A percentile compares a stretch with the other conserved stretches of the same genome.
Evolutionary conservation across 2,888 invertebrate genomes (phyloP).

Genomic region (Thecocarcelia acutangulata): DNA sequence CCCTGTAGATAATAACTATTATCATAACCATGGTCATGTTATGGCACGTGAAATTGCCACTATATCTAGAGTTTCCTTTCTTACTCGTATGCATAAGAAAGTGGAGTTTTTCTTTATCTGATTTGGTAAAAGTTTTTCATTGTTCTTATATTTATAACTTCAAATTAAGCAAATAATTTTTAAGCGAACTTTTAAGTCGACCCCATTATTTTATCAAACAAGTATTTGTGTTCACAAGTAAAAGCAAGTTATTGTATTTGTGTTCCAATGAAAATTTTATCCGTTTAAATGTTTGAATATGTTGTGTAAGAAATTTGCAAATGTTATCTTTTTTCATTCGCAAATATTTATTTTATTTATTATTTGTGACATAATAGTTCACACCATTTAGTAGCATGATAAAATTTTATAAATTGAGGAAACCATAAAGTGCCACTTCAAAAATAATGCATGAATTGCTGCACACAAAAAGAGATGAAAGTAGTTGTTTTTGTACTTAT

Average conservation of each 20-base stretch:
- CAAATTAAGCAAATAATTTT: too few relatives aligned
- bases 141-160: too few relatives aligned
- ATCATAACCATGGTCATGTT: too few relatives aligned
- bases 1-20: too few relatives aligned
- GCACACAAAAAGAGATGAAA: constrained; percentile 47
- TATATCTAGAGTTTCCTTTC: too few relatives aligned
- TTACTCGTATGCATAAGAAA: too few relatives aligned
- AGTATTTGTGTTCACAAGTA: not conserved
- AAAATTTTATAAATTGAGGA: constrained; percentile 68
- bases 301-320: constrained; percentile 49
- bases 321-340: constrained; percentile 6
- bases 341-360: constrained; percentile 61
- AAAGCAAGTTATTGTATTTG: not conserved
- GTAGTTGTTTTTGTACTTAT: constrained; percentile 17
- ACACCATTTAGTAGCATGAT: constrained; percentile 60
- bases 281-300: constrained; percentile 1
- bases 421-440: constrained; percentile 67
- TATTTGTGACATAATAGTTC: constrained; percentile 58
- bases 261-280: constrained; percentile 30
- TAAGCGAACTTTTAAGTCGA: too few relatives aligned
- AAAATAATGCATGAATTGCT: constrained; percentile 66
- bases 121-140: too few relatives aligned
- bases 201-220: too few relatives aligned
- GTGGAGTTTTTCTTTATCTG: too few relatives aligned
- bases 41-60: too few relatives aligned